A percentile compares a stretch with the other conserved stretches of the same genome.
Conservation (phyloP, 2,113 vertebrate species). For the Actenoides lindsayi region DNA sequence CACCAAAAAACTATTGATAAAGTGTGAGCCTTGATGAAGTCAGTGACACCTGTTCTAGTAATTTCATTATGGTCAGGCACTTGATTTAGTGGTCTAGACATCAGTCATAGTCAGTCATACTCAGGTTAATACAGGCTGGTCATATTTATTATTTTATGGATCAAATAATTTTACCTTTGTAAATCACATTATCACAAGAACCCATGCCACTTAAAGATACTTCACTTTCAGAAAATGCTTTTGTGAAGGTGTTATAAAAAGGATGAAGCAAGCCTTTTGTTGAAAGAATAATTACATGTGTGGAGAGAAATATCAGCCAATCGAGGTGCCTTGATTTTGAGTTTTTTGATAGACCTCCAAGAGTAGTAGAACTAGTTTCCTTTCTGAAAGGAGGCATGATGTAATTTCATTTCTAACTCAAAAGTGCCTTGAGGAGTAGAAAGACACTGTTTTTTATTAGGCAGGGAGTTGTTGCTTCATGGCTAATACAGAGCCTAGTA, state of each 20-base stretch:
- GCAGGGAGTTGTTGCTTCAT: background rate
- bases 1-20: background rate
- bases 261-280: background rate
- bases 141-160: background rate
- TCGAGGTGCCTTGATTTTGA: background rate
- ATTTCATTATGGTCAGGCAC: background rate
- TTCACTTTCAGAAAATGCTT: background rate
- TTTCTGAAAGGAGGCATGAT: background rate
- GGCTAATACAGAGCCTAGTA: background rate
- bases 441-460: background rate
- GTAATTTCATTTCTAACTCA: background rate
- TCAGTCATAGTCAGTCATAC: background rate
- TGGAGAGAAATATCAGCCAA: background rate
- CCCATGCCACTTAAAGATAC: background rate
- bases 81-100: background rate
- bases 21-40: background rate
- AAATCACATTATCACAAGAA: background rate
- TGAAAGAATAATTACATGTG: background rate
- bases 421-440: background rate
- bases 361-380: background rate
- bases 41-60: background rate
- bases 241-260: background rate
- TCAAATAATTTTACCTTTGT: background rate
- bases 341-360: background rate
- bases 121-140: background rate